A percentile compares a stretch with the other conserved stretches of the same genome.
Evolutionary conservation across 2,113 vertebrate species (phyloP).

Genomic region (Salminus brasiliensis): DNA sequence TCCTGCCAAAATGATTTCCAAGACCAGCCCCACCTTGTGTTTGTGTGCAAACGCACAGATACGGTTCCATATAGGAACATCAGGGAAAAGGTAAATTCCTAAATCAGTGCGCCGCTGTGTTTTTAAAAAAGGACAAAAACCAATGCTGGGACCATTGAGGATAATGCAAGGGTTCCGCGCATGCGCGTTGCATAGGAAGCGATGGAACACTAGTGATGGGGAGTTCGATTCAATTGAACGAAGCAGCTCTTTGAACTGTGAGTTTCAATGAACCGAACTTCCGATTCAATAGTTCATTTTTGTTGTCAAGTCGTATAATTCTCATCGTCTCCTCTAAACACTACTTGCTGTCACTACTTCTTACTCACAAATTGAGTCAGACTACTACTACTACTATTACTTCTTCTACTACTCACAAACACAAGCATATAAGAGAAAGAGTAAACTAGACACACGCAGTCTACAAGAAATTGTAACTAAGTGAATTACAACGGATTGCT

Average conservation of each 20-base stretch:
- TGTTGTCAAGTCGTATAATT: background rate
- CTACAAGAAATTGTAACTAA: too few species aligned
- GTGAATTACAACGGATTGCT: too few species aligned
- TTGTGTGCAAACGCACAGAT: background rate
- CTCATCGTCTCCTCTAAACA: background rate
- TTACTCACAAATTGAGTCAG: too few species aligned
- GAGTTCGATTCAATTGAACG: background rate
- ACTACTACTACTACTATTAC: too few species aligned
- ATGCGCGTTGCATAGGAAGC: constrained; percentile 15
- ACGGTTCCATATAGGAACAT: background rate
- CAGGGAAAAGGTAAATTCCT: background rate
- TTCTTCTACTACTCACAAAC: too few species aligned
- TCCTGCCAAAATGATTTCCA: background rate
- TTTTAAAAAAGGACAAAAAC: background rate
- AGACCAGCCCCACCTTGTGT: background rate
- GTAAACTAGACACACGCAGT: too few species aligned
- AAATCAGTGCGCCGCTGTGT: background rate
- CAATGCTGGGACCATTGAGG: background rate
- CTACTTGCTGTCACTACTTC: too few species aligned
- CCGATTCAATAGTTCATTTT: background rate
- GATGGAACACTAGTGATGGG: background rate
- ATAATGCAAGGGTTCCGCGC: background rate
- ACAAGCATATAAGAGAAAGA: too few species aligned
- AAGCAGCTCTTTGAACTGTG: background rate
- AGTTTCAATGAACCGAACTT: background rate